Evolutionary conservation across 2,797 vertebrate species (phyloP).

Genomic region (Valencia hispanica): DNA sequence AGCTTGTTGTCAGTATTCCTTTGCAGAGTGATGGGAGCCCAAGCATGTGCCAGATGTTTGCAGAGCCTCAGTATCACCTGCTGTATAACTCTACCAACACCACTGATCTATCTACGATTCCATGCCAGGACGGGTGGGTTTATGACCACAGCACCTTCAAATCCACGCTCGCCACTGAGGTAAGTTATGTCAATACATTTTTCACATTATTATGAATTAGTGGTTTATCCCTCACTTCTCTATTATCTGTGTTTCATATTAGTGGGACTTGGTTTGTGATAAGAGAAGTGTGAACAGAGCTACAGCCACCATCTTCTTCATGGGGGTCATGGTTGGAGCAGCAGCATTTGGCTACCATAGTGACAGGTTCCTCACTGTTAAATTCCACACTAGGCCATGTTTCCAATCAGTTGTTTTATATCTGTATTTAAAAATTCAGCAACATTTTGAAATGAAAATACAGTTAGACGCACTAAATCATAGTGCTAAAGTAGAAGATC

Average conservation of each 20-base stretch:
- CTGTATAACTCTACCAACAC: slow-evolving; percentile 68
- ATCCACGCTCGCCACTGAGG: slow-evolving; percentile 88
- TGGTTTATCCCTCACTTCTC: not conserved
- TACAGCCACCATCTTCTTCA: slow-evolving; percentile 73
- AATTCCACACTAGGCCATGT: not conserved
- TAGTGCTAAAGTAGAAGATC: not conserved
- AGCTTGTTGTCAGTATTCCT: slow-evolving; percentile 81
- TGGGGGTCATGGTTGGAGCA: slow-evolving; percentile 76
- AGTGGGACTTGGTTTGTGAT: slow-evolving; percentile 82
- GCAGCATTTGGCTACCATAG: slow-evolving; percentile 71
- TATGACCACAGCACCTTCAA: slow-evolving; percentile 84
- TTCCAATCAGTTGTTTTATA: not conserved
- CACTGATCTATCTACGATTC: slow-evolving; percentile 36
- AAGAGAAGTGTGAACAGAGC: slow-evolving; percentile 65
- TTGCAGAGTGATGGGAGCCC: slow-evolving; percentile 76
- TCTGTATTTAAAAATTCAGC: not conserved
- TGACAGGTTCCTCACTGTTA: slow-evolving; percentile 62
- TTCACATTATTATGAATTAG: not conserved
- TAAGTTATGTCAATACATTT: slow-evolving; percentile 55
- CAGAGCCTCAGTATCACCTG: slow-evolving; percentile 74
- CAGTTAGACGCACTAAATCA: not conserved
- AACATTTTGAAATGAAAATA: not conserved
- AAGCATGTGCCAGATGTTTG: slow-evolving; percentile 86
- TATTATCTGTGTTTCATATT: slow-evolving; percentile 17
- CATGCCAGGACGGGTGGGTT: slow-evolving; percentile 87